Base-by-base conservation (phyloP, 2,888 invertebrate genomes). In the Stenoptilia bipunctidactyla region DNA sequence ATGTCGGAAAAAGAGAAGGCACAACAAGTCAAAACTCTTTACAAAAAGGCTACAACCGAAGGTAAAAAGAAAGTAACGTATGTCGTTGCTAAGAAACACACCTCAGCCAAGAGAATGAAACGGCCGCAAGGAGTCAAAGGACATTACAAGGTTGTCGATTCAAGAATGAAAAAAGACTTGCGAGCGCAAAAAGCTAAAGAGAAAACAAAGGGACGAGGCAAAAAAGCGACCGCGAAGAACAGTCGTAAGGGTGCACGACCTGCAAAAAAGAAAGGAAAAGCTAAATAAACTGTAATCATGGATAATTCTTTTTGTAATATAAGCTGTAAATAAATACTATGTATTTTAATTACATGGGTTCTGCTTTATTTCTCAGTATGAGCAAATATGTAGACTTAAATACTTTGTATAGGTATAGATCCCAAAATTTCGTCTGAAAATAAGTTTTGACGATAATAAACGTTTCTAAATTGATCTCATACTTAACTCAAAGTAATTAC, bases 111-210 rank as follows among this genome's bases (percentile, higher is more conserved):
- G 60, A 86, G 90, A 39, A 89, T 91, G 43, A 85, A 87, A 38
- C 86, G 96, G 49, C 97, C 97, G 5, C 75, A 89, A 0, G 97
- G 97, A 34, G 91, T 97, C 14, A 95, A 95, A 71, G 98, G 98
- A 39, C 91, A 88, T 25, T 98, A 92, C 73, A 95, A 91, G 69
- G 91, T 97, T n/a, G 98, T 98, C 3, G 98, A 98, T 87, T 90
- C 92, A 1, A 86, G 98, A 51, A 92, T 97, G 92, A 98, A 98
- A 76, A 98, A 98, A 72, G 98, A 98, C 67, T 79, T 91, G 58
- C 86, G 92, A 45, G 89, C 91, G 0, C 77, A 87, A 51, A 89
- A 89, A 64, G 76, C 85, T 12, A 87, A 86, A 59, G 87, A 86
- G 62, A 88, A 87, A 70, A 87, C 85, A 27, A 86, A 69, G 56